Conservation (phyloP, 2,797 vertebrate genomes). For the Knipowitschia caucasica region DNA sequence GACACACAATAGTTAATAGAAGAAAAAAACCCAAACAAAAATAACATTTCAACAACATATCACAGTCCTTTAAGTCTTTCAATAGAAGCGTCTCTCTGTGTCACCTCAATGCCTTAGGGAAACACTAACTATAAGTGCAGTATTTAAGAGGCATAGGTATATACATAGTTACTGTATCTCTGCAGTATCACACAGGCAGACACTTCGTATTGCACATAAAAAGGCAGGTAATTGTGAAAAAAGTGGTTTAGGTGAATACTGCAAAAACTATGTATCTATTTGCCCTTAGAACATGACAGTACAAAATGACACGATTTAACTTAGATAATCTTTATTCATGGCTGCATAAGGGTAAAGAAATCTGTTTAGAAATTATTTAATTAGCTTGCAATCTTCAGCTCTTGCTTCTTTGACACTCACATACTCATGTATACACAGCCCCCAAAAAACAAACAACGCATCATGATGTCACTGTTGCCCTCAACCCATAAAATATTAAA, state of each 20-base stretch:
- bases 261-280: slow-evolving; percentile 36
- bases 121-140: slow-evolving; percentile 57
- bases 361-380: background rate
- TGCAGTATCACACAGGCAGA: slow-evolving; percentile 64
- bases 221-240: slow-evolving; percentile 67
- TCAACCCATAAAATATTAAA: slow-evolving; percentile 34
- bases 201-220: slow-evolving; percentile 73
- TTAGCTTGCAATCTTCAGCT: background rate
- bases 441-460: slow-evolving; percentile 30
- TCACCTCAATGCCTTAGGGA: slow-evolving; percentile 52
- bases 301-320: slow-evolving; percentile 45
- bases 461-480: slow-evolving; percentile 30
- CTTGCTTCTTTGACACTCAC: slow-evolving; percentile 16
- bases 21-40: slow-evolving; percentile 30
- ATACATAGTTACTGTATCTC: slow-evolving; percentile 63
- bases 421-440: slow-evolving; percentile 20
- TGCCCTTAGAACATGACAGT: slow-evolving; percentile 41
- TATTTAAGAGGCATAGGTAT: slow-evolving; percentile 71
- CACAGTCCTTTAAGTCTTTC: slow-evolving; percentile 43
- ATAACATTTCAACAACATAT: slow-evolving; percentile 42
- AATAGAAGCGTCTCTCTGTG: slow-evolving; percentile 42
- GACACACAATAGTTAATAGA: slow-evolving; percentile 22
- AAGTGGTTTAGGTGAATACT: slow-evolving; percentile 40
- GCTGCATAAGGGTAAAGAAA: slow-evolving; percentile 17
- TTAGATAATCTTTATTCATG: slow-evolving; percentile 19